A percentile compares a stretch with the other conserved stretches of the same genome.
These are phyloP conservation scores for Drosophila helvetica DNA, from an alignment of 2,888 invertebrate species.

Conservation along the genomic window DNA sequence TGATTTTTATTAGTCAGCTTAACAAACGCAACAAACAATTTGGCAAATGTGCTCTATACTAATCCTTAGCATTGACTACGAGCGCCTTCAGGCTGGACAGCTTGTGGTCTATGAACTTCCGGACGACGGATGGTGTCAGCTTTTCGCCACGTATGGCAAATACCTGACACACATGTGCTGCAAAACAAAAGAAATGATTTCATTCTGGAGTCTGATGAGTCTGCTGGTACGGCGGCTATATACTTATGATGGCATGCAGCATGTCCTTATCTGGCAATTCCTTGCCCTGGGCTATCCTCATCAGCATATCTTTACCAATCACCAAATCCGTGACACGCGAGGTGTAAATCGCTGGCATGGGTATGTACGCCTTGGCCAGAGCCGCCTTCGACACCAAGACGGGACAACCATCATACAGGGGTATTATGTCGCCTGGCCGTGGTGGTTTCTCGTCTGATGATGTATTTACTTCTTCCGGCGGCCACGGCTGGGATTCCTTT, in stretches of 20 bases:
- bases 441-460: background rate
- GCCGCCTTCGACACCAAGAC: constrained; percentile 81
- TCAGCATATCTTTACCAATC: constrained; percentile 76
- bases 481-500: background rate
- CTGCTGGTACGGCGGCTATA: constrained; percentile 19
- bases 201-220: background rate
- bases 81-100: constrained; percentile 62
- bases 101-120: constrained; percentile 78
- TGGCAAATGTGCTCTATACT: constrained; percentile 21
- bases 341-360: constrained; percentile 82
- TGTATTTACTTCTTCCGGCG: background rate
- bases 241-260: constrained; percentile 82
- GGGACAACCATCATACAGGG: constrained; percentile 81
- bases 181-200: constrained; percentile 26
- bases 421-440: constrained; percentile 63
- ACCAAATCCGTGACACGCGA: constrained; percentile 81
- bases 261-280: constrained; percentile 66
- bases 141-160: constrained; percentile 79
- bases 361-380: constrained; percentile 80
- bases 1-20: constrained; percentile 57
- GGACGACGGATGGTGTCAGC: constrained; percentile 69
- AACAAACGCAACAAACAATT: constrained; percentile 54
- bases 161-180: constrained; percentile 83
- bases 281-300: constrained; percentile 64
- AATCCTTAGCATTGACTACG: constrained; percentile 6